Evolutionary conservation across 2,888 invertebrate species (phyloP).

Genomic region (Dioctria linearis): DNA sequence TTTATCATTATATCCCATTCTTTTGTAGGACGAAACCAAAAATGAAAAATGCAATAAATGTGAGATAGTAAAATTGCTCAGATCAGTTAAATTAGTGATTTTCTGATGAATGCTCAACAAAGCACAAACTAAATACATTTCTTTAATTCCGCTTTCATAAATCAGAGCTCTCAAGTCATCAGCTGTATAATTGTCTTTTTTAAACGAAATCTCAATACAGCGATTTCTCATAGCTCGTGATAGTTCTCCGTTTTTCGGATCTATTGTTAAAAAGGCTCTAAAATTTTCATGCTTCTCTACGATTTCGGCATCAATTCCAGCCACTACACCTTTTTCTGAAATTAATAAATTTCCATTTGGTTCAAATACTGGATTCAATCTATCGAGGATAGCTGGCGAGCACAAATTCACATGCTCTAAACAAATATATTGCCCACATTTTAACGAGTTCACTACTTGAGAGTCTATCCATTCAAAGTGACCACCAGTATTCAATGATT

Average conservation of each 20-base stretch:
- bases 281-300: slow-evolving; percentile 92
- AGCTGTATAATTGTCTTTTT: slow-evolving; percentile 68
- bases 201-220: slow-evolving; percentile 86
- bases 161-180: slow-evolving; percentile 74
- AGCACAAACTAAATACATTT: slow-evolving; percentile 69
- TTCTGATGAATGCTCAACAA: slow-evolving; percentile 72
- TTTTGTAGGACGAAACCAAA: slow-evolving; percentile 66
- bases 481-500: slow-evolving; percentile 85
- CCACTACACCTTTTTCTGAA: slow-evolving; percentile 88
- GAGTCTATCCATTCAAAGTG: slow-evolving; percentile 96
- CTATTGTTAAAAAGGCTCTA: slow-evolving; percentile 94
- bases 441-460: slow-evolving; percentile 86
- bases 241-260: slow-evolving; percentile 95
- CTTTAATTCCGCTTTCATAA: slow-evolving; percentile 71
- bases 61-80: slow-evolving; percentile 67
- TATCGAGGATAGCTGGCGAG: slow-evolving; percentile 95
- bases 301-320: slow-evolving; percentile 78
- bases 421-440: slow-evolving; percentile 87
- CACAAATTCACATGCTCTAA: slow-evolving; percentile 96
- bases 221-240: slow-evolving; percentile 99
- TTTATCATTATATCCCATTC: slow-evolving; percentile 65
- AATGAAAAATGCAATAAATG: slow-evolving; percentile 68
- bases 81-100: slow-evolving; percentile 66
- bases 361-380: slow-evolving; percentile 95
- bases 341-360: slow-evolving; percentile 90